Conservation (phyloP, 2,113 vertebrate species). For the Dermatemys mawii region DNA sequence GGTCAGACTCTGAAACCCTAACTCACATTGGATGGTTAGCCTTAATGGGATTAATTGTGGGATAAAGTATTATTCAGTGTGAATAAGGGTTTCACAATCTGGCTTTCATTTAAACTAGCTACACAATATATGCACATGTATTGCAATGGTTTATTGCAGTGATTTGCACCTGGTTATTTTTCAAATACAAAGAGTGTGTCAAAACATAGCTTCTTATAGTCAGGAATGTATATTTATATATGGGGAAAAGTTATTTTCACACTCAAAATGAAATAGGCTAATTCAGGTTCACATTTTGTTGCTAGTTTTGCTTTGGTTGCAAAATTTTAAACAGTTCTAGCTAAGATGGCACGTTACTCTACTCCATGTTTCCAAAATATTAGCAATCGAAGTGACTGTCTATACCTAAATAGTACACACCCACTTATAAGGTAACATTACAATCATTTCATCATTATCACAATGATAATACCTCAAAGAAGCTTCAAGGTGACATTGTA, state of each 20-base stretch:
- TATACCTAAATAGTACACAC: not conserved
- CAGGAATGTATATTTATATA: too few species aligned
- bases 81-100: not conserved
- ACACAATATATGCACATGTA: not conserved
- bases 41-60: not conserved
- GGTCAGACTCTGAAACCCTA: not conserved
- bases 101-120: not conserved
- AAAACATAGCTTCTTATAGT: not conserved
- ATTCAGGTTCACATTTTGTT: not conserved
- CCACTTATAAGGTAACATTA: not conserved
- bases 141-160: not conserved
- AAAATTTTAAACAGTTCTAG: not conserved
- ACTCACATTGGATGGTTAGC: not conserved
- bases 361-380: not conserved
- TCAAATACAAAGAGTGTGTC: not conserved
- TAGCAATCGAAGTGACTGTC: fast-evolving
- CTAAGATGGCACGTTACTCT: fast-evolving
- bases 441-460: not conserved
- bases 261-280: not conserved
- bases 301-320: not conserved
- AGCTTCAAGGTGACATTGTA: constrained; percentile 35
- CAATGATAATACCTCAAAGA: not conserved
- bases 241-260: not conserved
- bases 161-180: not conserved
- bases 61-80: not conserved